Evolutionary conservation across 2,797 vertebrate species (phyloP), one percentile per base, ranked within the genome.

Genomic region (Alca torda): DNA sequence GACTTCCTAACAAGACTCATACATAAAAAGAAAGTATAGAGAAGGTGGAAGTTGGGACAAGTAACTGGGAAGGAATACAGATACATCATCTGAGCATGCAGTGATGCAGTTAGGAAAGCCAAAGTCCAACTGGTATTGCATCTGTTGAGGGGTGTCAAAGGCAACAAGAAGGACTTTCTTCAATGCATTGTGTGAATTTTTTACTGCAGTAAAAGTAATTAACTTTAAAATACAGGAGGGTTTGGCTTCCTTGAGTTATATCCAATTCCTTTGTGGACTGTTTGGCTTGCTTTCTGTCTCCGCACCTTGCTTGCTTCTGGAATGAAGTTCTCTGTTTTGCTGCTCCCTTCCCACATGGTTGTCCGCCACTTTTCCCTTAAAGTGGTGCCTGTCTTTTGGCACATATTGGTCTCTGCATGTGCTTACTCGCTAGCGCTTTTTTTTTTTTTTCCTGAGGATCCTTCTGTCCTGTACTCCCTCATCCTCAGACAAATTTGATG

Each of bases 31-130:
- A 9, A 76, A 54, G 57, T 65, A 13, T 11, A n/a, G 12, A 53
- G 60, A 69, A 61, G 10, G 18, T 70, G 6, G 56, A 74, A 77
- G 35, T 1, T 3, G 33, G 24, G 35, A 28, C 26, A 46, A 48
- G 20, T 77, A 77, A 39, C 31, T 0, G 0, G 5, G 24, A n/a
- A 81, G 18, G 19, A 75, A 67, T 60, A 43, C 18, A 59, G n/a
- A 21, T 53, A 8, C 1, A 0, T 78, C n/a, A 33, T 90, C 30
- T 2, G 12, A 39, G 18, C 2, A 4, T 23, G 18, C 57, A 75
- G 39, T 45, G 26, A 19, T 35, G 35, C 31, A 30, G 11, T 57
- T 46, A 30, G 1, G 26, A 81, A 89, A 50, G 12, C 43, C 30
- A 39, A 41, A 88, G 16, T 18, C 26, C n/a, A 65, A 1, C 4